Percentiles rank a stretch among this genome's conserved stretches.
phyloP scores from a whole-genome alignment of 2,113 vertebrate species.

The Pluvialis apricaria region DNA sequence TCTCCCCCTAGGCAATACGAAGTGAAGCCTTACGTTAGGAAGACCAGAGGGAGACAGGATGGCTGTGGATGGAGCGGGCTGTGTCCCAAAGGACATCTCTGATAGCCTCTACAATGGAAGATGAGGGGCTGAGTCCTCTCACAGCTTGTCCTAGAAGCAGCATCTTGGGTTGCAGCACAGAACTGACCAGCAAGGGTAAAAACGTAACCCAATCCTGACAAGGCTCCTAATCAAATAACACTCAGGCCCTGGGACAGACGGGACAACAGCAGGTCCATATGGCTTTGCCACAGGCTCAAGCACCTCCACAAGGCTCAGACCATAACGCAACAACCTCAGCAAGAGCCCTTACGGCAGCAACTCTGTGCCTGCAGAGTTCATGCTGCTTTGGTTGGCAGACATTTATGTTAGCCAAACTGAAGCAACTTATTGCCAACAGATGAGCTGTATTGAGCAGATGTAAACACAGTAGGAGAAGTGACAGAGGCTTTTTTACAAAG shows the following conservation, averaged over 20 bases:
- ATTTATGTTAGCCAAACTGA: neutral
- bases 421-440: neutral
- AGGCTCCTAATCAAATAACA: neutral
- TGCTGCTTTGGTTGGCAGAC: neutral
- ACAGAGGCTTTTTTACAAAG: neutral
- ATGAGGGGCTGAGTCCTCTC: neutral
- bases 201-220: neutral
- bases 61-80: neutral
- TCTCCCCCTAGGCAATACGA: neutral
- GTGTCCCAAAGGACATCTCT: neutral
- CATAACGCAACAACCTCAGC: neutral
- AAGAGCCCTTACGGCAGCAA: neutral
- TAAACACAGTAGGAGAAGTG: conserved; percentile 12
- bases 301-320: neutral
- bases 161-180: neutral
- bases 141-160: neutral
- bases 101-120: neutral
- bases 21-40: neutral
- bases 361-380: neutral
- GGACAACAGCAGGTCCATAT: neutral
- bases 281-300: neutral
- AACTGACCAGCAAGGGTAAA: neutral
- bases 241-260: neutral
- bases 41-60: neutral
- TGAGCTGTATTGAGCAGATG: conserved; percentile 4